These are phyloP conservation scores for Pelusios castaneus DNA, from an alignment of 2,113 vertebrate species.

Conservation along the genomic window DNA sequence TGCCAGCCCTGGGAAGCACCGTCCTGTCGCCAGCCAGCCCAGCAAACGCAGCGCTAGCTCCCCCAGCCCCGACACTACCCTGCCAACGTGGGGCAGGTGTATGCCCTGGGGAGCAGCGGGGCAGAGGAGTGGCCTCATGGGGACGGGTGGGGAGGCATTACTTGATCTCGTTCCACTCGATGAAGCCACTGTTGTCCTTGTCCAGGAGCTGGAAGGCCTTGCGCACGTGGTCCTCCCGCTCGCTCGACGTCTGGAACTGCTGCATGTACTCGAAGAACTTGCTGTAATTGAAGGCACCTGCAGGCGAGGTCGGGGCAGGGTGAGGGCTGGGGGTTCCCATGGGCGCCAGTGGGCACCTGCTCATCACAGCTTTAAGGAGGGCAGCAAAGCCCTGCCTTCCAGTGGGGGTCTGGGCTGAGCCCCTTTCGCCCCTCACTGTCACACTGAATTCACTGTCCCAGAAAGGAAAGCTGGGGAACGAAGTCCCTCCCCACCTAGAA, in stretches of 20 bases:
- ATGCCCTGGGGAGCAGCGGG: neutral
- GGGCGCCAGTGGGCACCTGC: neutral
- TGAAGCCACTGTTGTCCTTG: conserved; percentile 54
- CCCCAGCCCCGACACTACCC: too few species aligned
- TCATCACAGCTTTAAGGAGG: too few species aligned
- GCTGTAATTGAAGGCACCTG: conserved; percentile 67
- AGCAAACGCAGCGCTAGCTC: too few species aligned
- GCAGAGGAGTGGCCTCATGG: too few species aligned
- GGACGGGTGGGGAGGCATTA: neutral
- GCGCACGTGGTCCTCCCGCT: neutral
- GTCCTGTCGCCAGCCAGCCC: too few species aligned
- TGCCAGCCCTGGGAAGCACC: too few species aligned
- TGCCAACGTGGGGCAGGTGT: too few species aligned
- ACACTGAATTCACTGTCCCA: neutral
- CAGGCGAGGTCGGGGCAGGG: neutral
- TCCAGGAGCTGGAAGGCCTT: conserved; percentile 51
- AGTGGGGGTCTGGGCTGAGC: too few species aligned
- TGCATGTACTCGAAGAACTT: conserved; percentile 46
- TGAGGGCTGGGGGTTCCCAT: neutral
- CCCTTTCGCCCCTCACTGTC: neutral
- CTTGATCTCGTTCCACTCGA: conserved; percentile 64
- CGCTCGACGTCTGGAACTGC: neutral
- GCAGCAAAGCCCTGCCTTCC: neutral
- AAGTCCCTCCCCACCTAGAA: too few species aligned
- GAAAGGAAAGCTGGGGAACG: too few species aligned